phyloP scores from a whole-genome alignment of 1,140 invertebrate genomes.

The Bombus polaris region DNA sequence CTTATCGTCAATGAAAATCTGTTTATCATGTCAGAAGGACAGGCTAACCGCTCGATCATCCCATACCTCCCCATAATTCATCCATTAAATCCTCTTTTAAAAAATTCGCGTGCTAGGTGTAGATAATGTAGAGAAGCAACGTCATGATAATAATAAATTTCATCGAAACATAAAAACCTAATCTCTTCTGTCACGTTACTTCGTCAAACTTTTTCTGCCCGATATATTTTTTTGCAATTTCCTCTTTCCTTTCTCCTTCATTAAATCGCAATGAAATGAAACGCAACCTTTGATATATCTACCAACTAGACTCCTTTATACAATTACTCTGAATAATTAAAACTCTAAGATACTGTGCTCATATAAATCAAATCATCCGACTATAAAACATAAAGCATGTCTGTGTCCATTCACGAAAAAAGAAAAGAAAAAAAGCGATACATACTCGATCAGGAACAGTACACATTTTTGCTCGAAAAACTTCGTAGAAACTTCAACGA shows the following conservation, averaged over 20 bases:
- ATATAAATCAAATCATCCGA: background rate
- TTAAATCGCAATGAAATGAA: background rate
- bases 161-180: background rate
- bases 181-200: background rate
- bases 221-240: background rate
- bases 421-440: background rate
- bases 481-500: background rate
- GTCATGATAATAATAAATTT: no score
- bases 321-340: background rate
- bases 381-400: background rate
- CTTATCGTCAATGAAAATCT: no score
- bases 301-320: background rate
- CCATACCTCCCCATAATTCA: no score
- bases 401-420: background rate
- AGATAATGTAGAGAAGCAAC: no score
- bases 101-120: no score
- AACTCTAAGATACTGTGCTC: background rate
- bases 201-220: background rate
- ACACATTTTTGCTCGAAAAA: background rate
- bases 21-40: no score
- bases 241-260: background rate
- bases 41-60: no score
- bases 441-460: background rate
- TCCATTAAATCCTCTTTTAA: no score
- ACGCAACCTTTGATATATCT: background rate